Evolutionary conservation across 2,888 invertebrate species (phyloP), one percentile per base, ranked within the genome.

Genomic region (Ormyrus nitidulus): DNA sequence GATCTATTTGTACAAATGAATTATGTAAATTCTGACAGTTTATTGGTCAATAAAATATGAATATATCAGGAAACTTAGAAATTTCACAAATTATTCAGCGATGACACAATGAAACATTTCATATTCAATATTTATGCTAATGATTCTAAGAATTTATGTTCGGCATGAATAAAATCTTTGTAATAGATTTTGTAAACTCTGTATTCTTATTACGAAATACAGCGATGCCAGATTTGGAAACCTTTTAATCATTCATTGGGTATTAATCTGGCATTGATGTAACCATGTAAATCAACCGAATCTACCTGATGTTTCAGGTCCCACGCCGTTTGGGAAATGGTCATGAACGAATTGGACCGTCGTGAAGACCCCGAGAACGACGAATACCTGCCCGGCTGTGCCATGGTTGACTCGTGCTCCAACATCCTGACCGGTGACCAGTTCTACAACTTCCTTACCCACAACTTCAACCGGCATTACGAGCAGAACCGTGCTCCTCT

Each of bases 291-390:
- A 54, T 19, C 19, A 48, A 51, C 6, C 51, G n/a, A 65, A 65
- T 13, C 19, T 9, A 13, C n/a, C 11, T 11, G 58, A 10, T 54
- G 13, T 68, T 13, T 6, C 83, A 90, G 90, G 74, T 96, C 96
- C 83, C 97, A 97, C 91, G 97, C 97, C 68, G 97, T 97, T 56
- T 98, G 97, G 97, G 97, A 98, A 91, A 97, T 98, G 96, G 97
- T 97, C 56, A 95, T 98, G 95, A 98, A 98, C 90, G 97, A 98
- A 91, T 91, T 97, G 84, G 97, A 97, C 91, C 94, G 97, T 84
- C 94, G 97, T 85, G 97, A 98, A 90, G 97, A 97, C 89, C 97
- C 97, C 0, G 94, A 91, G 86, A 96, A 96, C 88, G 97, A 97
- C 89, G 97, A 97, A 90, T 95, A 96, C 87, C 92, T 97, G 65